These are phyloP conservation scores for Rhabdomys dilectus DNA, from an alignment of 2,113 vertebrate species.

Conservation along the genomic window DNA sequence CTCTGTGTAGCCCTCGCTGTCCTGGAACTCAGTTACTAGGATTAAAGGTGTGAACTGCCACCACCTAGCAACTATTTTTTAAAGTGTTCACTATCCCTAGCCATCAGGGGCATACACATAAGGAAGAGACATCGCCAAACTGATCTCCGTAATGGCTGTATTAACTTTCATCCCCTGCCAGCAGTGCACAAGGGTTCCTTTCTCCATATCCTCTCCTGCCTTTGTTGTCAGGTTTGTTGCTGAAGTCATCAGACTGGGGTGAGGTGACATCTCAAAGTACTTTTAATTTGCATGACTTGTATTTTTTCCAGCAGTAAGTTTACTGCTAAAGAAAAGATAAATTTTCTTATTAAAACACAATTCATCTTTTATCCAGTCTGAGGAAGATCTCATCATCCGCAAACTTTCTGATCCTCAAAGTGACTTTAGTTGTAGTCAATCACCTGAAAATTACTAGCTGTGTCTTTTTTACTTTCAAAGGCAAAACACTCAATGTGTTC, in stretches of 20 bases:
- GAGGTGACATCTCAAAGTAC: too few relatives aligned
- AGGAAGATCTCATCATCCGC: background rate
- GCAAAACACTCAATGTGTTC: background rate
- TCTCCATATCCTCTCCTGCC: too few relatives aligned
- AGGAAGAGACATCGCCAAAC: too few relatives aligned
- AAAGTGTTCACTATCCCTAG: background rate
- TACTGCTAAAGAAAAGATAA: background rate
- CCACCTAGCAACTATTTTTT: background rate
- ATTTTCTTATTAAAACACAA: background rate
- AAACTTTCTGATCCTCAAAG: constrained; percentile 7
- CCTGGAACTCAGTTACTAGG: background rate
- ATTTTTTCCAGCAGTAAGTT: background rate
- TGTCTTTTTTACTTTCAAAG: constrained; percentile 42
- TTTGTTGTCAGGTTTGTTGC: too few relatives aligned
- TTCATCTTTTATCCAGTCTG: background rate
- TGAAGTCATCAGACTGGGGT: too few relatives aligned
- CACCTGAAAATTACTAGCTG: background rate
- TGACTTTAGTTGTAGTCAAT: background rate
- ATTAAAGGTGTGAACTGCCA: background rate
- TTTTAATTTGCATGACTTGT: too few relatives aligned
- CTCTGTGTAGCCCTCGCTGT: background rate
- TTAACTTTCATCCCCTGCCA: too few relatives aligned
- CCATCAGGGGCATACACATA: background rate
- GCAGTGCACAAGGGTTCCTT: too few relatives aligned
- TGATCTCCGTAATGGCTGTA: too few relatives aligned